Base-by-base conservation (phyloP, 2,888 invertebrate species). In the Caenorhabditis sp. region DNA sequence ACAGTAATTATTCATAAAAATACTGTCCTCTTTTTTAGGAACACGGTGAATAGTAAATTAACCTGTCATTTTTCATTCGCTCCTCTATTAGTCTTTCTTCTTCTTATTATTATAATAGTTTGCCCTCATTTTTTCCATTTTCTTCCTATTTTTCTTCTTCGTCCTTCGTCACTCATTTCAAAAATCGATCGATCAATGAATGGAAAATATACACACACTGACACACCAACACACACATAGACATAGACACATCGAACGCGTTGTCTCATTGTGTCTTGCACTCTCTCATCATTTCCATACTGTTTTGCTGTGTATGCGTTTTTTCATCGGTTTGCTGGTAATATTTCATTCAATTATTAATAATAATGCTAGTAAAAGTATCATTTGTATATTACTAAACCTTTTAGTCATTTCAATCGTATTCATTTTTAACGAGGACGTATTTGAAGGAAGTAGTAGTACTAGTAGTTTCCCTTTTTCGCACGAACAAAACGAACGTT, bases 101-200 rank as follows among this genome's bases (percentile, higher is more conserved):
- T 31, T 31, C 53, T 37, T 14, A 14, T 14, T 23, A 53, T 53
- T 31, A 31, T 31, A 31, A 31, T 31, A 31, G 31, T 31, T 31
- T 23, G 19, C 21, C 53, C 23, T 53, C 53, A 53, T 23, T 23
- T 23, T 53, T 23, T 12, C 21, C 19, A 12, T 53, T 21, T 10
- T 23, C 53, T 19, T 53, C 53, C 3, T 53, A 8, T 14, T 54
- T 19, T 27, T 26, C 26, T 24, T 26, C 27, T 27, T 55, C 31
- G 4, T 31, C 31, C 55, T 2, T 26, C 27, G 26, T 55, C 55
- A 55, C 55, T 27, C 55, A 14, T 27, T 51, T 43, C 65, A 62
- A 58, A 57, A 70, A 66, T 71, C 71, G 71, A 71, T 71, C 71
- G 71, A 71, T 71, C 66, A 71, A 62, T 66, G 49, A 53, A 51